phyloP scores from a whole-genome alignment of 1,140 invertebrate species.

The Leptopilina boulardi region DNA sequence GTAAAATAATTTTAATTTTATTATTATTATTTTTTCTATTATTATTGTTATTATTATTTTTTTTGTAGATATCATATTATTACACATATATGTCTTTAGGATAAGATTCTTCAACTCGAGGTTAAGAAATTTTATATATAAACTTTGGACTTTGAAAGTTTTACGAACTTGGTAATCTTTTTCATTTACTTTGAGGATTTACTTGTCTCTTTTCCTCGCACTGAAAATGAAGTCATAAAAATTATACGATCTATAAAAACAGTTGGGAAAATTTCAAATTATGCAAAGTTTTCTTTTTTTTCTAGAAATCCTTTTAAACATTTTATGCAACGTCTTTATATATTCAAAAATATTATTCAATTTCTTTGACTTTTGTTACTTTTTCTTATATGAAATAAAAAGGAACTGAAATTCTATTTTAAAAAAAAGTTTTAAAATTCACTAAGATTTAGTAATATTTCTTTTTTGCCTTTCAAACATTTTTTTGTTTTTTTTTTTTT shows the following conservation, averaged over 20 bases:
- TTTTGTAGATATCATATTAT: no score
- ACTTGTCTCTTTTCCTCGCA: constrained; percentile 7
- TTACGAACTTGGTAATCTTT: constrained; percentile 20
- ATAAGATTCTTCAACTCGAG: neutral
- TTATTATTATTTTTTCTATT: no score
- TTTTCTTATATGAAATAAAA: no score
- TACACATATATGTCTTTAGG: neutral
- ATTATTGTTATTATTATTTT: no score
- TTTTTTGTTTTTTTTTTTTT: no score
- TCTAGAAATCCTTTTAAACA: constrained; percentile 10
- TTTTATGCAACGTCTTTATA: neutral
- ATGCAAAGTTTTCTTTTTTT: neutral
- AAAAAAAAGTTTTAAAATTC: no score
- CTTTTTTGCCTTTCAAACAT: no score
- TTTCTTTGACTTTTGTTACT: neutral
- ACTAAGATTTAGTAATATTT: no score
- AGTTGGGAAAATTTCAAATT: neutral
- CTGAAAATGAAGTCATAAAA: constrained; percentile 8
- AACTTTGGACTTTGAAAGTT: constrained; percentile 15
- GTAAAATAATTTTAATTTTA: no score
- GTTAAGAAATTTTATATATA: constrained; percentile 23
- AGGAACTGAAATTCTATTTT: no score
- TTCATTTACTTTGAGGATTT: constrained; percentile 28
- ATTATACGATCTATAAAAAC: constrained; percentile 32
- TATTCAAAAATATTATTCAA: neutral